A percentile compares a stretch with the other conserved stretches of the same genome.
These are phyloP conservation scores for Oxyteleia sp. DNA, from an alignment of 2,888 invertebrate species.

Conservation along the genomic window DNA sequence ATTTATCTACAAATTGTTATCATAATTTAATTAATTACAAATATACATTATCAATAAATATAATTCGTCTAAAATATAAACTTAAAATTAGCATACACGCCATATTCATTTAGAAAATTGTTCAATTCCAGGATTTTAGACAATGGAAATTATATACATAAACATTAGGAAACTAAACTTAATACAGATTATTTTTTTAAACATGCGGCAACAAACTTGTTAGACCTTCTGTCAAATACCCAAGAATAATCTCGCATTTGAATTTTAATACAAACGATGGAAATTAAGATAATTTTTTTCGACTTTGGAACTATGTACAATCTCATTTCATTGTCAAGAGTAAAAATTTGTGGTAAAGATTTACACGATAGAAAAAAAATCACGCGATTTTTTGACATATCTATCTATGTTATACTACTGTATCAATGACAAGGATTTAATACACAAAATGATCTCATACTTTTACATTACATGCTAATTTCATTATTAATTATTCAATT, in stretches of 20 bases:
- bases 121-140: too few relatives aligned
- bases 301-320: conserved; percentile 11
- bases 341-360: conserved; percentile 20
- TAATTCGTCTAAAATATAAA: too few relatives aligned
- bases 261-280: conserved; percentile 7
- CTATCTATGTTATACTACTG: conserved; percentile 5
- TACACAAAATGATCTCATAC: conserved; percentile 5
- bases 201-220: too few relatives aligned
- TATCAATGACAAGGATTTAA: conserved; percentile 18
- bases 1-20: too few relatives aligned
- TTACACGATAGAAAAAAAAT: conserved; percentile 22
- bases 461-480: conserved; percentile 28
- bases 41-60: too few relatives aligned
- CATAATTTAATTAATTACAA: too few relatives aligned
- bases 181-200: too few relatives aligned
- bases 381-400: conserved; percentile 31
- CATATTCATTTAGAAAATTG: too few relatives aligned
- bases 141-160: too few relatives aligned
- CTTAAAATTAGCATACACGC: too few relatives aligned
- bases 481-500: conserved; percentile 26
- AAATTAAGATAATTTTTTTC: conserved; percentile 29
- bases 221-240: too few relatives aligned
- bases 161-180: too few relatives aligned
- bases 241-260: not conserved
- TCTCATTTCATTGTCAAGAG: conserved; percentile 26